Conservation (phyloP, 2,797 vertebrate species). For the Eospalax fontanierii region DNA sequence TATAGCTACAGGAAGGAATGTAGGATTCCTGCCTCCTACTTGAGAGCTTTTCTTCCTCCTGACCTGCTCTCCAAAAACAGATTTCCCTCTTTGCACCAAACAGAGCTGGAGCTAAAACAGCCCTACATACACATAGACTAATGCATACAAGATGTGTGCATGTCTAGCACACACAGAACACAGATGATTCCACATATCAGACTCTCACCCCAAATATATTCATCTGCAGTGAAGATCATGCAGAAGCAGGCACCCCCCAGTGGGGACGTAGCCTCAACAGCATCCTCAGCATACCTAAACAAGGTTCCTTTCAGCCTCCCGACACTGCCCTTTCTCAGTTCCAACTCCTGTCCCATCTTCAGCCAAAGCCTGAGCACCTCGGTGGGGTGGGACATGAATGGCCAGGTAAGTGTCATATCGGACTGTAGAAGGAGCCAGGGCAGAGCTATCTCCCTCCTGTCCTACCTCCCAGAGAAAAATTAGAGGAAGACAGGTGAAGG, state of each 20-base stretch:
- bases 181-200: not conserved
- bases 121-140: not conserved
- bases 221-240: not conserved
- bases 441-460: not conserved
- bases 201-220: not conserved
- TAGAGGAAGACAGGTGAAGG: too few relatives aligned
- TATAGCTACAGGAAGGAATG: conserved; percentile 8
- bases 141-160: not conserved
- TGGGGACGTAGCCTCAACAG: fast-evolving
- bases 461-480: conserved; percentile 42
- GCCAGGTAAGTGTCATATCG: not conserved
- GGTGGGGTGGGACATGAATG: not conserved
- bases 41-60: conserved; percentile 13
- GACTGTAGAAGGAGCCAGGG: not conserved
- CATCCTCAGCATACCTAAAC: not conserved
- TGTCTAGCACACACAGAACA: not conserved
- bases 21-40: not conserved
- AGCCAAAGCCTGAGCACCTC: not conserved
- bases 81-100: not conserved
- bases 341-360: not conserved
- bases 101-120: not conserved
- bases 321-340: not conserved
- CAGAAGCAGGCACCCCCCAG: not conserved
- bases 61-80: not conserved
- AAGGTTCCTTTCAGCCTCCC: not conserved